phyloP scores from a whole-genome alignment of 2,113 vertebrate genomes.

The Motacilla tschutschensis region DNA sequence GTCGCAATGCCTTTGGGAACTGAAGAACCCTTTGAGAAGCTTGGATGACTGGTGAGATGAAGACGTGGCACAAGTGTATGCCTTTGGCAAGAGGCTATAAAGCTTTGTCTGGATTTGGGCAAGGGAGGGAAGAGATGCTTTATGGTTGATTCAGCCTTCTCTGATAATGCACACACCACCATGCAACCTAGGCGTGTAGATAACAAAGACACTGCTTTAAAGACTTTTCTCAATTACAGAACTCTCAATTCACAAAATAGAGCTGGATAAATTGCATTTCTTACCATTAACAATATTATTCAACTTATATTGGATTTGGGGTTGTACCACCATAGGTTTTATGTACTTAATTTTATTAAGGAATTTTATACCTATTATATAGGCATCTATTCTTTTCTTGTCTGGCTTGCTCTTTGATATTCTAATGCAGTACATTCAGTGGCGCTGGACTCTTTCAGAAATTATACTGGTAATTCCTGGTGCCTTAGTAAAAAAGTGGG shows the following conservation, averaged over 20 bases:
- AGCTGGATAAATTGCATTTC: neutral
- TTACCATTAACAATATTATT: neutral
- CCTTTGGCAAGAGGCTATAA: neutral
- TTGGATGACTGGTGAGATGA: neutral
- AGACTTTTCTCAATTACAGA: neutral
- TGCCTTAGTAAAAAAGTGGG: slow-evolving; percentile 68
- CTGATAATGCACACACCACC: neutral
- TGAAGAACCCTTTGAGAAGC: neutral
- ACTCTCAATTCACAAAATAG: neutral
- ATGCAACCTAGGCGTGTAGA: neutral
- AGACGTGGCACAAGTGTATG: neutral
- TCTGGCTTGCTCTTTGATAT: slow-evolving; percentile 57
- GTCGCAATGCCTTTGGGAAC: neutral
- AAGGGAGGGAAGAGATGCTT: neutral
- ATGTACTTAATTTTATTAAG: slow-evolving; percentile 61
- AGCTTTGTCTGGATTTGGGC: neutral
- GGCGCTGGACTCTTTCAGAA: slow-evolving; percentile 36
- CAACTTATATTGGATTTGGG: slow-evolving; percentile 15
- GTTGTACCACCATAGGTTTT: slow-evolving; percentile 55
- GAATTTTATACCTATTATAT: slow-evolving; percentile 68
- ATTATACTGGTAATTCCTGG: slow-evolving; percentile 38
- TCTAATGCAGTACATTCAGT: slow-evolving; percentile 18
- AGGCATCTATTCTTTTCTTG: slow-evolving; percentile 39
- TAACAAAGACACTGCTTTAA: neutral
- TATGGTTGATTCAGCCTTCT: neutral